Conservation (phyloP, 2,888 invertebrate genomes). For the Drosophila longiperda region DNA sequence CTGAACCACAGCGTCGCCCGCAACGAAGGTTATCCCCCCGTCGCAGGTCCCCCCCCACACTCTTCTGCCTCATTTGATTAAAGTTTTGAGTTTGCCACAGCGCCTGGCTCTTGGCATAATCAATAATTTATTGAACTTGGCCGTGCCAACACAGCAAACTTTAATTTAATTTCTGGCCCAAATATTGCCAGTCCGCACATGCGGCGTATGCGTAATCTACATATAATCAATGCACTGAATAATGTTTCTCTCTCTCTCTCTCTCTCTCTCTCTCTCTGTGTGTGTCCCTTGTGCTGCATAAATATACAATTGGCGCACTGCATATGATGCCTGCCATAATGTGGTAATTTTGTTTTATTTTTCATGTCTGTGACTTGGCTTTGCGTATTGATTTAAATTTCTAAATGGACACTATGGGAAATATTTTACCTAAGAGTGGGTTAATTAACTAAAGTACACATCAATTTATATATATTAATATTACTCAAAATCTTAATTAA, state of each 20-base stretch:
- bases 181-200: slow-evolving; percentile 11
- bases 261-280: not conserved
- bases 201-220: slow-evolving; percentile 52
- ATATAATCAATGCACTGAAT: slow-evolving; percentile 70
- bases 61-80: slow-evolving; percentile 46
- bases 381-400: slow-evolving; percentile 52
- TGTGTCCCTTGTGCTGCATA: slow-evolving; percentile 38
- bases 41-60: not conserved
- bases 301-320: slow-evolving; percentile 56
- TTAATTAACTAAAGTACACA: not conserved
- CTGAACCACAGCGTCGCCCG: slow-evolving; percentile 37
- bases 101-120: slow-evolving; percentile 19
- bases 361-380: slow-evolving; percentile 65
- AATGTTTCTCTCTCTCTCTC: slow-evolving; percentile 7
- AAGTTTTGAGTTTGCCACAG: slow-evolving; percentile 44
- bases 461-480: not conserved
- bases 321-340: slow-evolving; percentile 4
- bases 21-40: slow-evolving; percentile 33
- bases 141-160: slow-evolving; percentile 25
- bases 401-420: slow-evolving; percentile 41
- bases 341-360: slow-evolving; percentile 15
- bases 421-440: not conserved
- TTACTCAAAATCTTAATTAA: not conserved
- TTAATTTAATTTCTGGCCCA: slow-evolving; percentile 50
- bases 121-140: slow-evolving; percentile 70